Conservation (phyloP, 1,140 invertebrate species). For the Microplitis demolitor region DNA sequence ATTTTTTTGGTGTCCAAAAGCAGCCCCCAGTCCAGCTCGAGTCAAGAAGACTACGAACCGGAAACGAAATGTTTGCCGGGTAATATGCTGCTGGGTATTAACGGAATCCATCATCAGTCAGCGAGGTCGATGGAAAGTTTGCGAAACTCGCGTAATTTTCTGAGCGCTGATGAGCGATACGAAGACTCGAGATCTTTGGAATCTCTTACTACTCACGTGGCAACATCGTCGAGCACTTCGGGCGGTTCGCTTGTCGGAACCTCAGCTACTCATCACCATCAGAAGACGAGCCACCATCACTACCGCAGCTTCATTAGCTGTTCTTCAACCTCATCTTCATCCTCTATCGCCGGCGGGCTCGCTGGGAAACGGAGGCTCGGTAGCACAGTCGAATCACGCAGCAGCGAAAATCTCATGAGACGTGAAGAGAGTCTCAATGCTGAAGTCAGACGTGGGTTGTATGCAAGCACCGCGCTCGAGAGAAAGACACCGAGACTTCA, state of each 20-base stretch:
- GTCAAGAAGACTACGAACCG: conserved; percentile 71
- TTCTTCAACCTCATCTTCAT: conserved; percentile 47
- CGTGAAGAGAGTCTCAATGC: conserved; percentile 67
- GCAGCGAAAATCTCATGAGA: conserved; percentile 63
- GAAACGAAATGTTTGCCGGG: conserved; percentile 55
- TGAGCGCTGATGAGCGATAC: conserved; percentile 51
- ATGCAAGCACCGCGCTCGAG: conserved; percentile 66
- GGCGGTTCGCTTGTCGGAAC: conserved; percentile 44
- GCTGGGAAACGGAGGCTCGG: conserved; percentile 59
- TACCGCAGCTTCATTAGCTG: conserved; percentile 62
- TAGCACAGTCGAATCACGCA: conserved; percentile 64
- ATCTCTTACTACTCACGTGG: conserved; percentile 58
- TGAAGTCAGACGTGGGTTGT: conserved; percentile 69
- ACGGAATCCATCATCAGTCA: conserved; percentile 62
- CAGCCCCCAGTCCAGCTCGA: conserved; percentile 72
- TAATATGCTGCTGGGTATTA: conserved; percentile 64
- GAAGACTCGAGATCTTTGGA: conserved; percentile 56
- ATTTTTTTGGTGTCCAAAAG: conserved; percentile 64
- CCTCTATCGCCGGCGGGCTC: conserved; percentile 57
- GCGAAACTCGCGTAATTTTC: conserved; percentile 53
- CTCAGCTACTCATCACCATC: conserved; percentile 35
- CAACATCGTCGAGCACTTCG: conserved; percentile 50
- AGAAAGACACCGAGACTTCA: conserved; percentile 66
- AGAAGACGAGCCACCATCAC: conserved; percentile 42
- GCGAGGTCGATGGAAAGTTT: conserved; percentile 74